phyloP scores from a whole-genome alignment of 2,888 invertebrate species.

The Pyrrhopygopsis socrates region DNA sequence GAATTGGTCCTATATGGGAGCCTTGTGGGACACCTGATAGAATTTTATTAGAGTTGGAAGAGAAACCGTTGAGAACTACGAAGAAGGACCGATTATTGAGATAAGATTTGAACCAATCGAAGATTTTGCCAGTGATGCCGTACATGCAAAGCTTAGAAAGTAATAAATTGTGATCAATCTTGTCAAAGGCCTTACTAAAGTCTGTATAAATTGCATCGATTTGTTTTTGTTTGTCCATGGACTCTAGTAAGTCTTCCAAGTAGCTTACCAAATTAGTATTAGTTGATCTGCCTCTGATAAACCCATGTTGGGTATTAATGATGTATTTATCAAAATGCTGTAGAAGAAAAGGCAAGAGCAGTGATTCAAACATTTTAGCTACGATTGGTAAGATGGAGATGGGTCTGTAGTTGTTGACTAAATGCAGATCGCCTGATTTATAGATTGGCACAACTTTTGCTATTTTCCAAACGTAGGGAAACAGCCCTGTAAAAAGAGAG shows the following conservation, averaged over 20 bases:
- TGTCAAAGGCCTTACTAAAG: slow-evolving; percentile 55
- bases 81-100: slow-evolving; percentile 25
- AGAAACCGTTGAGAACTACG: slow-evolving; percentile 66
- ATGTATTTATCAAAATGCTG: background rate
- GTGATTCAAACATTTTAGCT: background rate
- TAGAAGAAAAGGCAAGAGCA: background rate
- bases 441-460: slow-evolving; percentile 57
- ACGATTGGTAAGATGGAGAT: slow-evolving; percentile 26
- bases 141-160: slow-evolving; percentile 10
- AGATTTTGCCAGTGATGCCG: slow-evolving; percentile 1
- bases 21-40: slow-evolving; percentile 58
- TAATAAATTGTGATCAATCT: slow-evolving; percentile 53
- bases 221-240: slow-evolving; percentile 49
- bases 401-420: slow-evolving; percentile 63
- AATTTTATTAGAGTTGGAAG: slow-evolving; percentile 8
- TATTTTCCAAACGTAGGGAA: slow-evolving; percentile 52
- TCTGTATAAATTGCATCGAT: slow-evolving; percentile 57
- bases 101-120: slow-evolving; percentile 22
- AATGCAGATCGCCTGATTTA: slow-evolving; percentile 44
- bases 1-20: slow-evolving; percentile 54
- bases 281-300: slow-evolving; percentile 62
- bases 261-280: slow-evolving; percentile 57
- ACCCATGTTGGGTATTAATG: slow-evolving; percentile 71
- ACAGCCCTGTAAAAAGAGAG: background rate
- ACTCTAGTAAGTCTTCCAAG: slow-evolving; percentile 31